A percentile compares a stretch with the other conserved stretches of the same genome.
phyloP scores from a whole-genome alignment of 2,888 invertebrate genomes.

The Amiota minor region DNA sequence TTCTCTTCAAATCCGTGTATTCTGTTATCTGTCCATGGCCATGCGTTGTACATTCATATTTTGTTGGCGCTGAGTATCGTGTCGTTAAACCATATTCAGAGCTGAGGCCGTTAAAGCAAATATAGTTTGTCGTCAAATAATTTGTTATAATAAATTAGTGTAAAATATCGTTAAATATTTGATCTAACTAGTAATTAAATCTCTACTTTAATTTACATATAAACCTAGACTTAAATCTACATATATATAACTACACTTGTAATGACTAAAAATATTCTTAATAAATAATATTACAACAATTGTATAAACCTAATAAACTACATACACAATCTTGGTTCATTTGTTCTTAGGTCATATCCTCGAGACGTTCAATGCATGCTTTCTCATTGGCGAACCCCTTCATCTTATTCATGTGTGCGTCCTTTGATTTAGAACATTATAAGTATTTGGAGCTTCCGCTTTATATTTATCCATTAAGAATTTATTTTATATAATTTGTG shows the following conservation, averaged over 20 bases:
- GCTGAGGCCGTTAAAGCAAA: too few species aligned
- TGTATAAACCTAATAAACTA: too few species aligned
- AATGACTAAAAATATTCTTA: too few species aligned
- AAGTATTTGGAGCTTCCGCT: conserved; percentile 76
- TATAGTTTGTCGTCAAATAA: too few species aligned
- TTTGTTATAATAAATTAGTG: too few species aligned
- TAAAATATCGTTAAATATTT: too few species aligned
- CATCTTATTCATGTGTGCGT: conserved; percentile 86
- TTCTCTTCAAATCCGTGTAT: conserved; percentile 75
- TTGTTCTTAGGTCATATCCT: conserved; percentile 87
- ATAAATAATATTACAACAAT: too few species aligned
- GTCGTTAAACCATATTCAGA: conserved; percentile 83
- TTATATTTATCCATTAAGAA: conserved; percentile 96
- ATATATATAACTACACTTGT: too few species aligned
- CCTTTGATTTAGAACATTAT: conserved; percentile 75
- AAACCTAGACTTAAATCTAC: too few species aligned
- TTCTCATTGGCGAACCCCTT: conserved; percentile 94
- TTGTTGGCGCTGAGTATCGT: conserved; percentile 63
- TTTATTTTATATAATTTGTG: conserved; percentile 84
- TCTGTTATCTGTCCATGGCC: conserved; percentile 73
- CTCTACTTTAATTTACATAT: too few species aligned
- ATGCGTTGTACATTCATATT: conserved; percentile 67
- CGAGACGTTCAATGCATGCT: conserved; percentile 88
- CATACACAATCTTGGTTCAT: conserved; percentile 90
- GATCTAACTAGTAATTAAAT: too few species aligned